phyloP scores from a whole-genome alignment of 2,888 invertebrate species.

The Mythimna lalbum region DNA sequence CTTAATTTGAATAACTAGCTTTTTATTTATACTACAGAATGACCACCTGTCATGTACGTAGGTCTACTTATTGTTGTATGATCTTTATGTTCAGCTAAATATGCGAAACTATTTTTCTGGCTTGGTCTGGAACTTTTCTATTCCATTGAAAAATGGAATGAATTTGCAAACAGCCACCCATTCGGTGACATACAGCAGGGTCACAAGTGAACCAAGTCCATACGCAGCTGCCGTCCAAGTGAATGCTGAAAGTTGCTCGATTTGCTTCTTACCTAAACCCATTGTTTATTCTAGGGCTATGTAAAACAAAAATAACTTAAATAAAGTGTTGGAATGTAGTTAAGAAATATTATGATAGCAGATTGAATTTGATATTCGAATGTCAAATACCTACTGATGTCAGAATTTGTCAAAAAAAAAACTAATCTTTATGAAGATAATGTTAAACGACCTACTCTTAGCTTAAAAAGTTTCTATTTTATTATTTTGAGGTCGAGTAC shows the following conservation, averaged over 20 bases:
- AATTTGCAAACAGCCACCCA: slow-evolving; percentile 93
- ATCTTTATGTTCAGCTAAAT: background rate
- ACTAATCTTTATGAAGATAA: background rate
- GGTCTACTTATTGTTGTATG: background rate
- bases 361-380: background rate
- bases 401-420: background rate
- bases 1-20: slow-evolving; percentile 58
- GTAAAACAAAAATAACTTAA: background rate
- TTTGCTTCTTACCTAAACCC: slow-evolving; percentile 90
- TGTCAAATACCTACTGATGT: slow-evolving; percentile 34
- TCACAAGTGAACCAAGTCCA: slow-evolving; percentile 90
- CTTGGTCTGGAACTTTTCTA: slow-evolving; percentile 38
- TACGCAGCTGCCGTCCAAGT: slow-evolving; percentile 90
- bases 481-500: background rate
- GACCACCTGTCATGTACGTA: slow-evolving; percentile 32
- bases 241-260: slow-evolving; percentile 86
- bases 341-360: no score
- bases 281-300: slow-evolving; percentile 49
- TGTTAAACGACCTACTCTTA: background rate
- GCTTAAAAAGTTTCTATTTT: background rate
- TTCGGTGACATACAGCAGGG: slow-evolving; percentile 93
- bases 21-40: slow-evolving; percentile 4
- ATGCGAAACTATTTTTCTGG: slow-evolving; percentile 2
- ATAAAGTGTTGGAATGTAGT: background rate
- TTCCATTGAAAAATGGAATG: slow-evolving; percentile 91